Evolutionary conservation across 2,797 vertebrate species (phyloP), one percentile per base, ranked within the genome.

Genomic region (Tragopan temminckii): DNA sequence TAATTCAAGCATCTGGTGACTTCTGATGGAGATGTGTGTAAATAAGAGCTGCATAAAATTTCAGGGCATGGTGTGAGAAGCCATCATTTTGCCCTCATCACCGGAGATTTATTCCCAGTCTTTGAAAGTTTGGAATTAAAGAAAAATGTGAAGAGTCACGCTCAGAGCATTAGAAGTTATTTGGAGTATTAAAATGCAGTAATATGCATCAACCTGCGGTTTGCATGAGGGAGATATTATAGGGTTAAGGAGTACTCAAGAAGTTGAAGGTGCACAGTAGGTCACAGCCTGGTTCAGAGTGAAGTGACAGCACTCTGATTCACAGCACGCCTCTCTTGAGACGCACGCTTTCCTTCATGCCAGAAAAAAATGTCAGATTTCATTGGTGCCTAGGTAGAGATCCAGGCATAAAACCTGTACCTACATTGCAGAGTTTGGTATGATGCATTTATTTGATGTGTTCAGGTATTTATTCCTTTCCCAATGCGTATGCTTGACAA

Each of bases 281-380:
- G 38, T 67, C 15, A 3, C 74, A 31, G 15, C 33, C 83, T 5
- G 3, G 52, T 58, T 63, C 12, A 85, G 38, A 75, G 66, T 17
- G 16, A 42, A 52, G 70, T 62, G 85, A 45, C 70, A 91, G 45
- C 0, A 4, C 5, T 68, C 29, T 88, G 70, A 46, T 48, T 83
- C 66, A 43, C 53, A 53, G 61, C 19, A 2, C 3, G 31, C 8
- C 25, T 63, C 74, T 5, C 13, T 50, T 72, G 78, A 50, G 42
- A 40, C 0, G 0, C 2, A 5, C 48, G 13, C 59, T 53, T 16
- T n/a, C 38, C 62, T 58, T 76, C 80, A 23, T 1, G 9, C 20
- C 82, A 83, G 35, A 25, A 84, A 58, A 16, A 90, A 55, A 61
- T 11, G 23, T 38, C 50, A 81, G 6, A 35, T 79, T 91, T 79